Evolutionary conservation across 2,888 invertebrate species (phyloP).

Genomic region (Melinaea menophilus): DNA sequence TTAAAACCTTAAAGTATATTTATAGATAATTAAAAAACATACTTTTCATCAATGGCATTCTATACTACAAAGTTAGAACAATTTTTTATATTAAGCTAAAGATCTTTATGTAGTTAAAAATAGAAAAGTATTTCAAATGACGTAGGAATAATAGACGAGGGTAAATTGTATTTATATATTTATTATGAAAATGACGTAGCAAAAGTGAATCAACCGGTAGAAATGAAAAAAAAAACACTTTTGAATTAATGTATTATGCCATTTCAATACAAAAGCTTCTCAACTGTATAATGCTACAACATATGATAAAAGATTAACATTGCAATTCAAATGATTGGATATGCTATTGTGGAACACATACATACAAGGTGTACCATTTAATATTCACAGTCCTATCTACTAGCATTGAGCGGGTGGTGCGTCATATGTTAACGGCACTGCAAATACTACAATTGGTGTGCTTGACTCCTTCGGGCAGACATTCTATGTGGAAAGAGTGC

Average conservation of each 20-base stretch:
- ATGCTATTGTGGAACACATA: slow-evolving; percentile 11
- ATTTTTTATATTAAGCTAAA: not conserved
- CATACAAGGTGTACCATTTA: slow-evolving; percentile 26
- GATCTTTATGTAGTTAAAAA: too few species aligned
- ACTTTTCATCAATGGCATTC: too few species aligned
- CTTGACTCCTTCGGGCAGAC: slow-evolving; percentile 78
- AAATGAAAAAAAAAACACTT: slow-evolving; percentile 9
- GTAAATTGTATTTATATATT: too few species aligned
- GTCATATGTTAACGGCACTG: slow-evolving; percentile 69
- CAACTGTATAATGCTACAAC: slow-evolving; percentile 34
- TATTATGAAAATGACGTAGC: too few species aligned
- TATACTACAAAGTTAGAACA: not conserved
- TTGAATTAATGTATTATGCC: slow-evolving; percentile 54
- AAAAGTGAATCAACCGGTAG: too few species aligned
- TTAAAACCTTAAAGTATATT: too few species aligned
- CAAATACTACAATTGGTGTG: slow-evolving; percentile 61
- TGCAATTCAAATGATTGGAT: slow-evolving; percentile 17
- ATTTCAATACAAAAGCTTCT: slow-evolving; percentile 63
- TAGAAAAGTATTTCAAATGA: too few species aligned
- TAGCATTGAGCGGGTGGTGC: slow-evolving; percentile 46
- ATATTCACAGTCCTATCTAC: slow-evolving; percentile 41
- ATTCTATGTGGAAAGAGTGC: slow-evolving; percentile 92
- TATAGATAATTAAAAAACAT: too few species aligned
- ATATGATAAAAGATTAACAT: slow-evolving; percentile 25
- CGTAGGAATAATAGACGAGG: too few species aligned